Base-by-base conservation (phyloP, 2,797 vertebrate species). In the Catamblyrhynchus diadema region DNA sequence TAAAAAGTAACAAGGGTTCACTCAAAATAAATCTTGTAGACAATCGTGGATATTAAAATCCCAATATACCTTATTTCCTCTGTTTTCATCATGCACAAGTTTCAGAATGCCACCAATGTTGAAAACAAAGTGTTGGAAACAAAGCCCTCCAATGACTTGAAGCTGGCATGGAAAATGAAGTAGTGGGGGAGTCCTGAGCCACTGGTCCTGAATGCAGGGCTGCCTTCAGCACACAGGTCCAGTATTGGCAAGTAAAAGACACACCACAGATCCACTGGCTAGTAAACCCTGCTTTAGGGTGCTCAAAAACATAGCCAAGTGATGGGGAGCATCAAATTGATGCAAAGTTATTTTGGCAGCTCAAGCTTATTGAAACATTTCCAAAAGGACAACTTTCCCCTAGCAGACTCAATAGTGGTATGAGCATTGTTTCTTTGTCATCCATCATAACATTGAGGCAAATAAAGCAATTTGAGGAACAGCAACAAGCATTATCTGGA, bases 381-480 rank as follows among this genome's bases (percentile, higher is more conserved):
- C 78, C 70, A 48, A 74, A 91, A 89, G 56, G 71, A 82, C 59
- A 75, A 57, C 61, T 65, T 94, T 65, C 57, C 54, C 61, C 61
- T 48, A 53, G 64, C 87, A 94, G 72, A 53, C 39, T 48, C 41
- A 35, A 0, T 6, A 37, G 56, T 32, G 53, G 28, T 60, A 64
- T 7, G 42, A 22, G 64, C 67, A 67, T 39, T 0, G 0, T 69
- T 89, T 87, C 81, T 87, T 32, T 89, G 84, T 41, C 80, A 93
- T 85, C 61, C 84, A 81, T 92, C 86, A 72, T 32, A 90, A 86
- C 3, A 25, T 23, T 0, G 3, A 80, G 50, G 72, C 74, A 94
- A 93, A 97, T 71, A n/a, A 89, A 69, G 59, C 61, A 91, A 82
- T 72, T 69, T 69, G 75, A 92, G 54, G 81, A 92, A 65, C 12